Percentiles rank a stretch among this genome's conserved stretches.
Evolutionary conservation across 2,888 invertebrate species (phyloP).

Genomic region (Aspidiotus rigidus): DNA sequence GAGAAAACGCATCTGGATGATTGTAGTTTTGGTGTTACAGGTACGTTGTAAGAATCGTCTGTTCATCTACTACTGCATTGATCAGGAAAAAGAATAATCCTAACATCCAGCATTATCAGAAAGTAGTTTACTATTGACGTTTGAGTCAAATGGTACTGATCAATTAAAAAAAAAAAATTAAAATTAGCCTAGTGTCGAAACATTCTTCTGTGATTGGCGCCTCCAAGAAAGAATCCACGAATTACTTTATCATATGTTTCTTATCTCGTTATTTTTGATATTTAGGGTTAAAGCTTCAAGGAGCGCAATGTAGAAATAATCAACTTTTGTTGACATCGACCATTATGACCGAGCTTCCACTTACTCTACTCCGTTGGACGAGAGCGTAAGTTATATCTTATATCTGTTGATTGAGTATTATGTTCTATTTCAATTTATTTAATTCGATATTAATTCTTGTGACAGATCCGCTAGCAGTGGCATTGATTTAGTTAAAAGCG

Average conservation of each 20-base stretch:
- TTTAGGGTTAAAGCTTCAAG: slow-evolving; percentile 85
- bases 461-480: slow-evolving; percentile 13
- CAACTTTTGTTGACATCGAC: slow-evolving; percentile 82
- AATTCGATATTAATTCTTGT: too few relatives aligned
- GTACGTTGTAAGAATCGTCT: slow-evolving; percentile 39
- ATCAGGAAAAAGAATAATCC: not conserved
- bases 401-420: slow-evolving; percentile 20
- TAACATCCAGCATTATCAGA: not conserved
- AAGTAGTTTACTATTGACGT: slow-evolving; percentile 36
- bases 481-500: slow-evolving; percentile 20
- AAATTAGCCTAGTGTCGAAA: too few relatives aligned
- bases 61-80: too few relatives aligned
- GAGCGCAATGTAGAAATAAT: slow-evolving; percentile 87
- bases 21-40: slow-evolving; percentile 47
- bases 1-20: slow-evolving; percentile 42
- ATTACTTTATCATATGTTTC: too few relatives aligned
- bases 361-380: slow-evolving; percentile 83
- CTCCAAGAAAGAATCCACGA: too few relatives aligned
- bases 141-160: too few relatives aligned
- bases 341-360: slow-evolving; percentile 87
- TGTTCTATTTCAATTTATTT: too few relatives aligned
- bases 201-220: too few relatives aligned
- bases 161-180: too few relatives aligned
- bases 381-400: slow-evolving; percentile 44
- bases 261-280: slow-evolving; percentile 43